A percentile compares a stretch with the other conserved stretches of the same genome.
Evolutionary conservation across 2,113 vertebrate genomes (phyloP).

Genomic region (Anolis sagrei): DNA sequence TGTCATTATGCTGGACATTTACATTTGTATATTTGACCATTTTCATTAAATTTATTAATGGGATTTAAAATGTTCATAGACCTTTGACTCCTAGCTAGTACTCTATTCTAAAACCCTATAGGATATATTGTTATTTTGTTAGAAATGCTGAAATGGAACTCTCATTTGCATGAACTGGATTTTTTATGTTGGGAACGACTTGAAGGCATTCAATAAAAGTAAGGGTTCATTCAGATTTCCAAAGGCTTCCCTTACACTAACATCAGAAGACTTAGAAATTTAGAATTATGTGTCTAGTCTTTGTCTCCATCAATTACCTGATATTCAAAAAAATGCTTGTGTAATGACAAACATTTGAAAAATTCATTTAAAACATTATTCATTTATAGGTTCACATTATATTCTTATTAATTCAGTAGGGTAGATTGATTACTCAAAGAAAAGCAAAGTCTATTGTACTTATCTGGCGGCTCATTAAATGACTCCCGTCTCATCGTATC

Average conservation of each 20-base stretch:
- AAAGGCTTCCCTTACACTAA: no score
- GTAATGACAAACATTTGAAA: conserved; percentile 68
- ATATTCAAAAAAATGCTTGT: conserved; percentile 57
- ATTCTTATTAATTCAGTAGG: conserved; percentile 67
- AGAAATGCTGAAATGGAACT: conserved; percentile 38
- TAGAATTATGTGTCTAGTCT: conserved; percentile 52
- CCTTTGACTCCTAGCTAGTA: conserved; percentile 9
- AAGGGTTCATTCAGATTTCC: background rate
- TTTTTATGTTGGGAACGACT: background rate
- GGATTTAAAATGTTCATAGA: conserved; percentile 20
- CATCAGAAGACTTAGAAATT: conserved; percentile 41
- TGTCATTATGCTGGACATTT: conserved; percentile 9
- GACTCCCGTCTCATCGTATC: conserved; percentile 65
- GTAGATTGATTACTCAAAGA: conserved; percentile 67
- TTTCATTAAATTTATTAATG: conserved; percentile 20
- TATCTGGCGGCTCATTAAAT: conserved; percentile 69
- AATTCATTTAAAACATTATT: conserved; percentile 71
- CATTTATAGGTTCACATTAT: conserved; percentile 73
- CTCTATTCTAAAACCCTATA: conserved; percentile 18
- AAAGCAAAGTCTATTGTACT: conserved; percentile 67
- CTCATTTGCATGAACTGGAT: conserved; percentile 21
- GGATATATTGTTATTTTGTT: conserved; percentile 1
- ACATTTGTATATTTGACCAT: conserved; percentile 10
- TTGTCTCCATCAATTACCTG: conserved; percentile 60
- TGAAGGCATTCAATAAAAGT: no score